Evolutionary conservation across 2,888 invertebrate genomes (phyloP).

Genomic region (Anthophora plumipes): DNA sequence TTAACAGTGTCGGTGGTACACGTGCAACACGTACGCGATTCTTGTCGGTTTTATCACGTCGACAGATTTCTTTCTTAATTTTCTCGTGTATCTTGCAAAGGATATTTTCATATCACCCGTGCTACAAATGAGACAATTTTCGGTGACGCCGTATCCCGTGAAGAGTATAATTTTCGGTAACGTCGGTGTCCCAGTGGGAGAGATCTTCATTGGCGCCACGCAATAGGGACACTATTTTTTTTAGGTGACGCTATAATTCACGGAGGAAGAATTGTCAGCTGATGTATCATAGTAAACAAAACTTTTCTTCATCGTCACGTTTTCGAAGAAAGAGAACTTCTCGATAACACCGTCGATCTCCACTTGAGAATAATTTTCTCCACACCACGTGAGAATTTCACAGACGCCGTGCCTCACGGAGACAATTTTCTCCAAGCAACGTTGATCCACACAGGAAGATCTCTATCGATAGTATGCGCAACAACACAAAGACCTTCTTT

Average conservation of each 20-base stretch:
- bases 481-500: too few species aligned
- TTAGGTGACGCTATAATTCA: neutral
- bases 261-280: neutral
- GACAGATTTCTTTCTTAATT: neutral
- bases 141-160: too few species aligned
- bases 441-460: too few species aligned
- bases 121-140: neutral
- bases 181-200: neutral
- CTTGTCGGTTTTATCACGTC: neutral
- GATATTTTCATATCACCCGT: neutral
- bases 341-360: too few species aligned
- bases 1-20: slow-evolving; percentile 26
- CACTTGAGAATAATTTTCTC: too few species aligned
- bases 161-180: neutral
- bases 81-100: too few species aligned
- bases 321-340: too few species aligned
- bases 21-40: slow-evolving; percentile 1
- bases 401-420: too few species aligned
- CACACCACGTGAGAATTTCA: too few species aligned
- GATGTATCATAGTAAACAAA: neutral
- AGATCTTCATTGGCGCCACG: neutral
- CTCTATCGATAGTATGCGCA: too few species aligned
- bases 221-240: neutral
- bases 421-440: too few species aligned
- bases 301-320: too few species aligned